A percentile compares a stretch with the other conserved stretches of the same genome.
These are phyloP conservation scores for Rhagophthalmus giganteus DNA, from an alignment of 2,888 invertebrate species.

Conservation along the genomic window DNA sequence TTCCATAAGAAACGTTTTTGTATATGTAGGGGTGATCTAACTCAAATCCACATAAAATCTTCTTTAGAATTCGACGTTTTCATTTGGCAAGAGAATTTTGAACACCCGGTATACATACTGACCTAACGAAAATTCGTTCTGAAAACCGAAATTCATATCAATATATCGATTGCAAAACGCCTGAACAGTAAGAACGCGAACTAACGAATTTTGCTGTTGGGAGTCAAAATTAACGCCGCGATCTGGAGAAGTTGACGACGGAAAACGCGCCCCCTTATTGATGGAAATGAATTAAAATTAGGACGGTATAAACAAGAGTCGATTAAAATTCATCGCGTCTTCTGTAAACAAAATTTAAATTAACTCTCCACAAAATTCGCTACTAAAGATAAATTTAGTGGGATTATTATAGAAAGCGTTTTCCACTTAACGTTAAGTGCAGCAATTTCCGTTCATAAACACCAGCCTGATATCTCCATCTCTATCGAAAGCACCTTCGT, in stretches of 20 bases:
- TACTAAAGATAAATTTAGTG: slow-evolving; percentile 53
- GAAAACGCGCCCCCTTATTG: slow-evolving; percentile 10
- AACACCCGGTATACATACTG: no score
- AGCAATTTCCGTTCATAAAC: slow-evolving; percentile 54
- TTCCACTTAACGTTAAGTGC: slow-evolving; percentile 54
- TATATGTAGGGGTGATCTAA: no score
- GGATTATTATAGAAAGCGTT: slow-evolving; percentile 53
- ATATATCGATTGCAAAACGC: no score
- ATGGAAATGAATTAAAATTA: slow-evolving; percentile 42
- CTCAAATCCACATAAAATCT: no score
- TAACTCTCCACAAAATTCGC: slow-evolving; percentile 44
- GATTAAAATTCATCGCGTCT: slow-evolving; percentile 48
- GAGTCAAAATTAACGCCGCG: no score
- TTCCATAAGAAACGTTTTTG: no score
- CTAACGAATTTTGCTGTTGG: no score
- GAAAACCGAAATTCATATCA: no score
- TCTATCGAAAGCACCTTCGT: slow-evolving; percentile 16
- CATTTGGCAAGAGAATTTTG: no score
- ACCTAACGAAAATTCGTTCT: no score
- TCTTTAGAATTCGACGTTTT: no score
- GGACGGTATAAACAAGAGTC: slow-evolving; percentile 44
- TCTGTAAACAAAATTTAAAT: slow-evolving; percentile 50
- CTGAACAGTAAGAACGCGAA: no score
- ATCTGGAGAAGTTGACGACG: slow-evolving; percentile 13
- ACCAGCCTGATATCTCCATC: slow-evolving; percentile 32